These are phyloP conservation scores for Paramormyrops hopkinsi DNA, from an alignment of 2,797 vertebrate species.

Conservation along the genomic window DNA sequence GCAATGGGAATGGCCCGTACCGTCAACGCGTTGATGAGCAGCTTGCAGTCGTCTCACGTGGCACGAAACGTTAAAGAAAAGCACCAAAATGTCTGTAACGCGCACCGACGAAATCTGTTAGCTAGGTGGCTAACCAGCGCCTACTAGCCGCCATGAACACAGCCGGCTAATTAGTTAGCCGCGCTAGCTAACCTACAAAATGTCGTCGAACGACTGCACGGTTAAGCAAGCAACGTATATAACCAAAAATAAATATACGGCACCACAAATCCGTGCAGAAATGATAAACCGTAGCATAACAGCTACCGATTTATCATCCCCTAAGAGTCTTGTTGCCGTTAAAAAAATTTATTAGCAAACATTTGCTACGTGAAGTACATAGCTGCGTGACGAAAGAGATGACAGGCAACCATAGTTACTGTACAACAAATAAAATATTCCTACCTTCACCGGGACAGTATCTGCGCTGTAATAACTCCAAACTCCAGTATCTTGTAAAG, in stretches of 20 bases:
- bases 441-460: slow-evolving; percentile 11
- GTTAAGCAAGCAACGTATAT: neutral
- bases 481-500: neutral
- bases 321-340: neutral
- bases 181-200: slow-evolving; percentile 20
- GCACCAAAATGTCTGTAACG: neutral
- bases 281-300: neutral
- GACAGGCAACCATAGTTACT: neutral
- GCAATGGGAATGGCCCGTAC: neutral
- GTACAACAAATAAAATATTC: neutral
- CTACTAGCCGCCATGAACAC: neutral
- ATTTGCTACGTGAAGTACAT: neutral
- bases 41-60: neutral
- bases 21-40: neutral
- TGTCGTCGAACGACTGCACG: neutral
- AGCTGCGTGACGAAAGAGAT: neutral
- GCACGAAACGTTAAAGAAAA: neutral
- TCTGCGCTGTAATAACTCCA: neutral
- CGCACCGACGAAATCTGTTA: neutral
- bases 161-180: neutral
- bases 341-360: neutral
- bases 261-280: neutral
- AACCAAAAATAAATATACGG: neutral
- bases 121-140: neutral
- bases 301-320: neutral